Evolutionary conservation across 2,888 invertebrate species (phyloP).

Genomic region (Mesorhabditis belari): DNA sequence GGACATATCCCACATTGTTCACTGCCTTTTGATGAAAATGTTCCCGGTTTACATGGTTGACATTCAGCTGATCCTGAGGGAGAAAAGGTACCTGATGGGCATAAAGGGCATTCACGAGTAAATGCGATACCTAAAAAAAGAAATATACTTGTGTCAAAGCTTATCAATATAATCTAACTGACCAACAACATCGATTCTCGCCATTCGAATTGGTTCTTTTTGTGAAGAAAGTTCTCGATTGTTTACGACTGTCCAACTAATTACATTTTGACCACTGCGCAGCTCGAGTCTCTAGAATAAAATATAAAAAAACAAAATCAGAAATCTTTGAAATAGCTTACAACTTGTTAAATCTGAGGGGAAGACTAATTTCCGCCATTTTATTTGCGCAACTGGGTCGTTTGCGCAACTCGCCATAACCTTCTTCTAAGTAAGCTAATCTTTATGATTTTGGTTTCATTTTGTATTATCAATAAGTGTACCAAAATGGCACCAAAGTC

Average conservation of each 20-base stretch:
- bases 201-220: slow-evolving; percentile 42
- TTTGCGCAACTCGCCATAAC: too few relatives aligned
- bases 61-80: slow-evolving; percentile 55
- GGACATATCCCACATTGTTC: slow-evolving; percentile 55
- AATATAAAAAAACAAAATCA: not conserved
- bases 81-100: slow-evolving; percentile 57
- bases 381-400: too few relatives aligned
- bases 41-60: slow-evolving; percentile 57
- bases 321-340: not conserved
- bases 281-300: slow-evolving; percentile 15
- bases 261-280: slow-evolving; percentile 57
- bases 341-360: too few relatives aligned
- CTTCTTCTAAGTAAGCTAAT: too few relatives aligned
- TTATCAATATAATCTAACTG: not conserved
- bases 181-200: slow-evolving; percentile 44
- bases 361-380: too few relatives aligned
- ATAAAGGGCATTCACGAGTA: slow-evolving; percentile 58
- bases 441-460: too few relatives aligned
- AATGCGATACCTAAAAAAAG: slow-evolving; percentile 58
- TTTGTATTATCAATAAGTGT: too few relatives aligned
- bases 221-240: slow-evolving; percentile 43
- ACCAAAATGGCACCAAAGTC: too few relatives aligned
- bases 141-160: not conserved
- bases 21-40: slow-evolving; percentile 56
- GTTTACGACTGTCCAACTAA: slow-evolving; percentile 61